Base-by-base conservation (phyloP, 2,888 invertebrate species). In the Anticlea derivata region DNA sequence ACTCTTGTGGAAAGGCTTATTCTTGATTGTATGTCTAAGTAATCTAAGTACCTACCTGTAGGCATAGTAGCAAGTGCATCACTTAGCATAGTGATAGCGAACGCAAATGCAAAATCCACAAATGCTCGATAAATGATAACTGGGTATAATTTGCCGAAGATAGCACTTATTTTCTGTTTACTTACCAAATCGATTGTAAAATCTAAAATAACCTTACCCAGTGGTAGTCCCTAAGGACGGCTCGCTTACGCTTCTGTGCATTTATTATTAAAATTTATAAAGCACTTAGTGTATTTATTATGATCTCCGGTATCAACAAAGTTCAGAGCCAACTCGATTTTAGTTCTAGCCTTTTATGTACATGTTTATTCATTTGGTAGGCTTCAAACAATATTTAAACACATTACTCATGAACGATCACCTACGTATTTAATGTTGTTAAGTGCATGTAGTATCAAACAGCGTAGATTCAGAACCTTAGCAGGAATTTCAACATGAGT, bases 221-320 rank as follows among this genome's bases (percentile, higher is more conserved):
- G 61, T 73, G 7, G 66, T 40, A n/a, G 81, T 76, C 10, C 78
- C 80, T 30, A 86, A 56, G 11, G 86, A 85, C 1, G 81, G 82
- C 48, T 83, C 76, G 50, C 85, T 86, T 0, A 83, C 65, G 63
- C 83, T 86, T 56, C 78, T 72, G 17, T 76, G 54, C 71, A 80
- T 74, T 30, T 50, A 57, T 39, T 26, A 53, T 52, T 41, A 26
- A 33, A 24, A 2, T 43, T 38, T 29, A 44, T 34, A 45, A 39
- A 49, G 34, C 27, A 29, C 29, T 53, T 48, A n/a, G n/a, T n/a
- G n/a, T 48, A 11, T 39, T 5, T 47, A 61, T 48, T 51, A 22
- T 39, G 7, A 24, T 37, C 7, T 7, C 6, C 12, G 7, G 27
- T 29, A 43, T 13, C 41, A 37, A 41, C 48, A 27, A 29, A 44